These are phyloP conservation scores for crab-eating macaque (Macaca fascicularis) DNA, from an alignment of 2,113 vertebrate species.

Conservation along the genomic window T2T-MFA8v1.1 NC_088378.1:97322501-97323000, in stretches of 20 bases:
- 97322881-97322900: constrained; percentile 36
- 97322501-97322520: background rate
- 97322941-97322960: background rate
- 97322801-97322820: background rate
- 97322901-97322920: background rate
- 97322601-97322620: background rate
- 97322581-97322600: background rate
- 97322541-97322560: background rate
- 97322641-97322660: constrained; percentile 57
- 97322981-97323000: too few species aligned
- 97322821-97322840: background rate
- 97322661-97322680: background rate
- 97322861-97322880: background rate
- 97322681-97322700: constrained; percentile 33
- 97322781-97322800: background rate
- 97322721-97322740: background rate
- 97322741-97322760: background rate
- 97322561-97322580: background rate
- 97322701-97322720: background rate
- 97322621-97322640: background rate
- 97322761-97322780: background rate
- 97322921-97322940: background rate
- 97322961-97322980: background rate
- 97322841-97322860: background rate
- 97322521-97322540: background rate